These are phyloP conservation scores for Cyaniris semiargus DNA, from an alignment of 2,888 invertebrate genomes.

Conservation along the genomic window DNA sequence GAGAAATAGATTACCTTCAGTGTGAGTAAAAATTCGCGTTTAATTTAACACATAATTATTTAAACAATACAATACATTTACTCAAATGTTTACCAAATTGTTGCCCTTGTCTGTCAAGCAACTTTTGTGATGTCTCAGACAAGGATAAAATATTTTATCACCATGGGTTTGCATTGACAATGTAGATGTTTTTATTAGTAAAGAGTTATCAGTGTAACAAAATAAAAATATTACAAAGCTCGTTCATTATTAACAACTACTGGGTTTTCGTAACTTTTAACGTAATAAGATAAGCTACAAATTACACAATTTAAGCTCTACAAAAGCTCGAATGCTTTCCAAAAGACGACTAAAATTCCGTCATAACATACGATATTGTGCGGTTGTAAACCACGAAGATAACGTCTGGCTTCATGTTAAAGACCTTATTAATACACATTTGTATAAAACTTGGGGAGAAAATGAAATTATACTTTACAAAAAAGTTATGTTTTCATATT, in stretches of 20 bases:
- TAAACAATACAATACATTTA: too few species aligned
- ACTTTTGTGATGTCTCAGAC: too few species aligned
- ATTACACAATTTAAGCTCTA: background rate
- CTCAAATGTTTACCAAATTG: too few species aligned
- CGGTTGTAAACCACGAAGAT: slow-evolving; percentile 33
- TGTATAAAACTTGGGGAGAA: slow-evolving; percentile 11
- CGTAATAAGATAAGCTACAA: background rate
- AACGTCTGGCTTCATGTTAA: slow-evolving; percentile 32
- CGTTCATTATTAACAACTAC: background rate
- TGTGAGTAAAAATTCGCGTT: background rate
- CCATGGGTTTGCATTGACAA: too few species aligned
- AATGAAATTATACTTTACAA: slow-evolving; percentile 20
- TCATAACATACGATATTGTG: slow-evolving; percentile 37
- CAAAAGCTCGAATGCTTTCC: slow-evolving; percentile 30
- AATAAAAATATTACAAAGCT: background rate
- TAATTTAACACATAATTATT: too few species aligned
- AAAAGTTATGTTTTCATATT: background rate
- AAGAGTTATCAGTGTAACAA: too few species aligned
- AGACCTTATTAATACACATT: slow-evolving; percentile 31
- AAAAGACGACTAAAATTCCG: slow-evolving; percentile 38
- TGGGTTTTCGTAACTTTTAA: background rate
- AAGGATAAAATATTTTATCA: too few species aligned
- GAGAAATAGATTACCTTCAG: background rate
- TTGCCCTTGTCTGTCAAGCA: too few species aligned
- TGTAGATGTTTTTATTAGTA: too few species aligned